These are phyloP conservation scores for Apolygus lucorum DNA, from an alignment of 1,140 invertebrate species.

Conservation along the genomic window DNA sequence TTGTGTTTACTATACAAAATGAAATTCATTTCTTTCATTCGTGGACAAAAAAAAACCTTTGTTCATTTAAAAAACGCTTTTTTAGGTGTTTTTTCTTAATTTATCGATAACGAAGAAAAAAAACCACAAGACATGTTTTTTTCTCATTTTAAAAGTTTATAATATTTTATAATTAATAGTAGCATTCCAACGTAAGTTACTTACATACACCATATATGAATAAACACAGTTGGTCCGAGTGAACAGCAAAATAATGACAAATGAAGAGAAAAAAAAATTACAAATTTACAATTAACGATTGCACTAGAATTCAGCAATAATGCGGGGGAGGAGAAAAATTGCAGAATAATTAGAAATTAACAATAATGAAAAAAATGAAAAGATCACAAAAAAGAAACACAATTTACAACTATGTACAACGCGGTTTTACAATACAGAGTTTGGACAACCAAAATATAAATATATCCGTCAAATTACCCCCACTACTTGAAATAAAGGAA, in stretches of 20 bases:
- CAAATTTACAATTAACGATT: background rate
- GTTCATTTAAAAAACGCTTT: too few species aligned
- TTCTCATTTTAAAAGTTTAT: too few species aligned
- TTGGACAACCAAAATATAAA: background rate
- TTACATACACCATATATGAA: too few species aligned
- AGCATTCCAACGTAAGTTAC: too few species aligned
- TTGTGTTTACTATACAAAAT: too few species aligned
- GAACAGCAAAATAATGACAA: background rate
- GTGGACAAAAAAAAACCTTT: too few species aligned
- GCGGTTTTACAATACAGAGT: background rate
- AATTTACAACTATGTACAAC: conserved; percentile 12
- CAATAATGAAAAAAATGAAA: background rate
- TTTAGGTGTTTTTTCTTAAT: too few species aligned
- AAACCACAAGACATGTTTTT: too few species aligned
- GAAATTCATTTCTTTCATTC: too few species aligned
- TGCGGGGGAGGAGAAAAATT: background rate
- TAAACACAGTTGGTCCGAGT: background rate
- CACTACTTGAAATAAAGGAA: conserved; percentile 11
- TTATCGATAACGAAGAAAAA: too few species aligned
- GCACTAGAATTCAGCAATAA: background rate
- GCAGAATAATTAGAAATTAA: background rate
- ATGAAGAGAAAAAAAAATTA: background rate
- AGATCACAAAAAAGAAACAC: background rate
- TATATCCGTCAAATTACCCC: background rate
- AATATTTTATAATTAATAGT: too few species aligned